Evolutionary conservation across 2,797 vertebrate genomes (phyloP), one percentile per base, ranked within the genome.

Genomic region (Pogoniulus pusillus): DNA sequence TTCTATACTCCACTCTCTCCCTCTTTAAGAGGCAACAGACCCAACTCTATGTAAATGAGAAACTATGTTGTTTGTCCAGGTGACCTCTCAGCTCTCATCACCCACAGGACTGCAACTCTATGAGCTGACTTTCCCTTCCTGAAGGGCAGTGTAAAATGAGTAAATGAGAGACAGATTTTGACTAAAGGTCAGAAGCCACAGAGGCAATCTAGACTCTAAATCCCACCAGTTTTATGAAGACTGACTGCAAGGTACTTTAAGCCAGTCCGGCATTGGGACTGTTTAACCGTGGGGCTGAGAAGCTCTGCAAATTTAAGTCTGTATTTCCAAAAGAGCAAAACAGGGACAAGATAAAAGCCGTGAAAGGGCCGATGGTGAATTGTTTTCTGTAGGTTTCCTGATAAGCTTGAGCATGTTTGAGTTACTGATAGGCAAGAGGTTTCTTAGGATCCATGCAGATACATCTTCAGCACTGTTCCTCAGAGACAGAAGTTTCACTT

Each of bases 31-130:
- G 35, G 30, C 30, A 34, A 15, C 20, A 60, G 24, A 49, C 10
- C 39, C 20, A 27, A 20, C 53, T 20, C n/a, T 51, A 6, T 3
- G 15, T 10, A 39, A 34, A 43, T 10, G 5, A 53, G 43, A 37
- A 72, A 27, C 24, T 12, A 26, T 4, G 5, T 32, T 29, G 30
- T 26, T 55, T 71, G n/a, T 27, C 22, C 17, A n/a, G 54, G 29
- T 39, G 70, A 54, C 18, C 39, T 35, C 64, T 66, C 35, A 1
- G 29, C 9, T 24, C 47, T 60, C n/a, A 34, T 6, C 47, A 72
- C 27, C 7, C 35, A 30, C 27, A n/a, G 3, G 0, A 9, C 13
- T n/a, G 8, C 39, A 41, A 1, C 45, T 29, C 43, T 16, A 20
- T 2, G 35, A 66, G 30, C 59, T 43, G 66, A 34, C 17, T 11